Evolutionary conservation across 2,113 vertebrate species (phyloP), one percentile per base, ranked within the genome.

Genomic region (Pseudorasbora parva): DNA sequence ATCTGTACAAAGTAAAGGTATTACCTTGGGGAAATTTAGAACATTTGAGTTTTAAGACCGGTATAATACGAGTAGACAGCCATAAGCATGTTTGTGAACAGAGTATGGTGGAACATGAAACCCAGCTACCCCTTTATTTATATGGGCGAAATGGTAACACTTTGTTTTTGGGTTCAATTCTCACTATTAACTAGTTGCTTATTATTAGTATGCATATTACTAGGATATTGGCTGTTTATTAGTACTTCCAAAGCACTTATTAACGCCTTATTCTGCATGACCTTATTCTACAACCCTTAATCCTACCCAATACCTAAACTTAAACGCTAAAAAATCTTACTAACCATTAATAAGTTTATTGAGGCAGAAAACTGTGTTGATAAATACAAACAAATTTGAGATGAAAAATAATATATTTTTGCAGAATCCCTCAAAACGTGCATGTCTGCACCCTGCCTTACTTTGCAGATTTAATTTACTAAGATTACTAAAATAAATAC

Each of bases 381-480:
- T 71, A n/a, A 71, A n/a, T 23, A 25, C 68, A 71, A 45, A 11
- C 37, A 15, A 71, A 45, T 41, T 30, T 30, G 30, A 30, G n/a
- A 23, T 21, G 0, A 25, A 59, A 43, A 43, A 71, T 71, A 43
- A 43, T 30, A 68, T 9, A 69, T 68, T 30, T 5, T n/a, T 69
- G 66, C 19, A 41, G 37, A 69, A 43, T n/a, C 37, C 21, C 4
- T n/a, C 1, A 43, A 69, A 69, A 69, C 17, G 5, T 43, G 21
- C 41, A n/a, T 25, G 51, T 19, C 17, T 54, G 51, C 51, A 54
- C 51, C 17, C 57, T 60, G n/a, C 33, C 66, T n/a, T 21, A 21
- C 10, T 75, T 75, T 33, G 25, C 47, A 54, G 8, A 54, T 75
- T 33, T 75, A 33, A 75, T n/a, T n/a, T n/a, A n/a, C n/a, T n/a